These are phyloP conservation scores for Epizoanthus rinbou DNA, from an alignment of 92 coral and sea anemone species.

Conservation along the genomic window DNA sequence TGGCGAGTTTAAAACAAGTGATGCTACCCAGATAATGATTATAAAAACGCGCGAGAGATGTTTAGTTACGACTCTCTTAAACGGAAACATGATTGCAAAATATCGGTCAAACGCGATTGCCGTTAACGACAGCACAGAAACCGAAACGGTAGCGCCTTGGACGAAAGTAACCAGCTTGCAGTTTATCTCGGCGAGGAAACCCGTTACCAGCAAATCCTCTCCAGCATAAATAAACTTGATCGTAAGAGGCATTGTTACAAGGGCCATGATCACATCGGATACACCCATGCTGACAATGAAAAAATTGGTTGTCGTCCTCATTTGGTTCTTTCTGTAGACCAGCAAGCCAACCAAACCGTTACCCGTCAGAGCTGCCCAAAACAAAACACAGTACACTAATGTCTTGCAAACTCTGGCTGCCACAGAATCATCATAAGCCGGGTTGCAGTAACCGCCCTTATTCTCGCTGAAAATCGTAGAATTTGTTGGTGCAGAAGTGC, in stretches of 20 bases:
- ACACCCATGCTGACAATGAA: conserved; percentile 12
- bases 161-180: conserved; percentile 30
- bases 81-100: conserved; percentile 33
- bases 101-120: conserved; percentile 27
- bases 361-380: conserved; percentile 13
- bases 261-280: conserved; percentile 24
- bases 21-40: neutral
- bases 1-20: conserved; percentile 31
- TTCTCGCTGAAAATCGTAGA: neutral
- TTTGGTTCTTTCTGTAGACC: conserved; percentile 27
- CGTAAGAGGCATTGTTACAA: conserved; percentile 15
- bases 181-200: conserved; percentile 28
- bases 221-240: conserved; percentile 25
- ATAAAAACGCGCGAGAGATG: conserved; percentile 16
- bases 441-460: conserved; percentile 1
- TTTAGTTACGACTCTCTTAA: conserved; percentile 27
- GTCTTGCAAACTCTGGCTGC: conserved; percentile 32
- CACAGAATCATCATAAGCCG: neutral
- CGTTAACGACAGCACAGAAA: conserved; percentile 19
- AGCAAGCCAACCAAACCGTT: conserved; percentile 15
- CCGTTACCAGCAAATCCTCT: conserved; percentile 10
- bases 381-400: conserved; percentile 13
- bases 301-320: conserved; percentile 30
- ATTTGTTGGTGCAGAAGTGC: neutral
- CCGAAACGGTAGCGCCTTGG: conserved; percentile 25